phyloP scores from a whole-genome alignment of 2,888 invertebrate species.

The Amiota communis region DNA sequence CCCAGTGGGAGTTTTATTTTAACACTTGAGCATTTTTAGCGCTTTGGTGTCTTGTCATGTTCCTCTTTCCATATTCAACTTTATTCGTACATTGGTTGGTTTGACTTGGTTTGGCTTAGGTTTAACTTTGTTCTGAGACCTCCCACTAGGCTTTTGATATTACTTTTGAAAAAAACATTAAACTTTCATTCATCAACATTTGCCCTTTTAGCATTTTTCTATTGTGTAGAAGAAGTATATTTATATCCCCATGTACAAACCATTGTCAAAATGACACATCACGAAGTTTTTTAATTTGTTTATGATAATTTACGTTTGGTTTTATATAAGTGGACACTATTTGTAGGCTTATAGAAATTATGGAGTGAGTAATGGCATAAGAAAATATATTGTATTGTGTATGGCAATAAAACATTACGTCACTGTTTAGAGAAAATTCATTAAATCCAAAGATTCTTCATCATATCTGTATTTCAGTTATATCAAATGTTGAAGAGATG shows the following conservation, averaged over 20 bases:
- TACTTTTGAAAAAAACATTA: conserved; percentile 56
- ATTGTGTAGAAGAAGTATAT: too few relatives aligned
- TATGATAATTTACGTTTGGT: conserved; percentile 68
- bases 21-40: conserved; percentile 50
- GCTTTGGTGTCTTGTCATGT: conserved; percentile 31
- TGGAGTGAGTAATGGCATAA: too few relatives aligned
- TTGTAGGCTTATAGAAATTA: conserved; percentile 11
- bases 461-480: too few relatives aligned
- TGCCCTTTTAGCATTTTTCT: background rate
- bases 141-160: conserved; percentile 59
- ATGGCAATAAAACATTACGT: too few relatives aligned
- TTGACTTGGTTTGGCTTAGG: conserved; percentile 33
- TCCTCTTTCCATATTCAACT: conserved; percentile 46
- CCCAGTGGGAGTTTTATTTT: conserved; percentile 61
- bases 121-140: conserved; percentile 48
- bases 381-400: too few relatives aligned
- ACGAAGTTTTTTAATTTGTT: conserved; percentile 70
- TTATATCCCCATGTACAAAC: conserved; percentile 16
- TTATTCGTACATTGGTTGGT: conserved; percentile 49
- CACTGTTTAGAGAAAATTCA: too few relatives aligned
- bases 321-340: conserved; percentile 47
- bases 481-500: too few relatives aligned
- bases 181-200: conserved; percentile 43
- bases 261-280: conserved; percentile 60
- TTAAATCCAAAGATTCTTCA: too few relatives aligned